phyloP scores from a whole-genome alignment of 2,113 vertebrate genomes.

The Mastomys coucha region DNA sequence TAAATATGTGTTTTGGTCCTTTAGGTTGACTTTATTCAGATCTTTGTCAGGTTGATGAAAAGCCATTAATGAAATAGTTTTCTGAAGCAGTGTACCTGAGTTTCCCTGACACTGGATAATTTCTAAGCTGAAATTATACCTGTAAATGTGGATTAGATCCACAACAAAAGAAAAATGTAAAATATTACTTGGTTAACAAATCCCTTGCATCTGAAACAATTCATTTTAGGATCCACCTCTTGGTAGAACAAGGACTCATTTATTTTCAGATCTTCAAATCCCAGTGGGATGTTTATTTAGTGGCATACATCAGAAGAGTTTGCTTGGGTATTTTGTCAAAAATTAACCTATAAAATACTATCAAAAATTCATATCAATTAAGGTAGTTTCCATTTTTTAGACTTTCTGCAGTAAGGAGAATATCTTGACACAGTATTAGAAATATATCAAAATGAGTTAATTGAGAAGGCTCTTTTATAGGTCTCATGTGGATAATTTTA shows the following conservation, averaged over 20 bases:
- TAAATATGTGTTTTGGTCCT: no score
- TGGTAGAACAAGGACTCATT: not conserved
- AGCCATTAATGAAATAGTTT: not conserved
- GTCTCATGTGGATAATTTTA: not conserved
- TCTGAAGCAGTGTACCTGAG: not conserved
- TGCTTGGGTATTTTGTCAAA: constrained; percentile 4
- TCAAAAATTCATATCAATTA: constrained; percentile 1
- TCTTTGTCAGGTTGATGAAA: not conserved
- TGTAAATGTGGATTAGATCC: not conserved
- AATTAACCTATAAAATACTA: constrained; percentile 16
- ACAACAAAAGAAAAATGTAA: not conserved
- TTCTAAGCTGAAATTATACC: constrained; percentile 49
- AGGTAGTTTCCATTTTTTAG: constrained; percentile 18
- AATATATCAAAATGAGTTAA: constrained; percentile 24
- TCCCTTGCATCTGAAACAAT: not conserved
- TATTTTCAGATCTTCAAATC: constrained; percentile 1
- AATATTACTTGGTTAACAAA: not conserved
- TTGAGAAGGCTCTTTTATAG: not conserved
- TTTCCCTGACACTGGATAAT: constrained; percentile 37
- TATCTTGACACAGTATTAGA: not conserved
- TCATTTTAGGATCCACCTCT: constrained; percentile 28
- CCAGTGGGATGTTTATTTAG: not conserved
- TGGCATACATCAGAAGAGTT: not conserved
- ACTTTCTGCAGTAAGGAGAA: not conserved
- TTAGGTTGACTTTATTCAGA: not conserved